phyloP scores from a whole-genome alignment of 1,140 invertebrate species.

The Diorhabda carinulata region DNA sequence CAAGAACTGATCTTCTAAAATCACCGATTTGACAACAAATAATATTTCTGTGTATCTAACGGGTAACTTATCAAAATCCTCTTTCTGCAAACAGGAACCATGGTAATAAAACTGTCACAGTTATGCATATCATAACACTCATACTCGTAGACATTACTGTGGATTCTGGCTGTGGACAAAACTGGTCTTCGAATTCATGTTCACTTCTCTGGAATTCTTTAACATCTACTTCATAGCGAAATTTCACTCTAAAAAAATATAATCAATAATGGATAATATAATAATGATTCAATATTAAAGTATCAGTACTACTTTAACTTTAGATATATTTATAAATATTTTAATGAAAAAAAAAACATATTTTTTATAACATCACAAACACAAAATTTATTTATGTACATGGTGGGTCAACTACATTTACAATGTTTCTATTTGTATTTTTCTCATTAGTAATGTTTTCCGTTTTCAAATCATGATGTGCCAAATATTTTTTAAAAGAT shows the following conservation, averaged over 20 bases:
- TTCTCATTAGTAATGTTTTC: too few relatives aligned
- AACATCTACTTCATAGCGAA: slow-evolving; percentile 52
- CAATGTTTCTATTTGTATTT: too few relatives aligned
- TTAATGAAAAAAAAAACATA: too few relatives aligned
- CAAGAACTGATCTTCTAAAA: not conserved
- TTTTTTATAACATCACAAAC: too few relatives aligned
- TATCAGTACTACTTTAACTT: too few relatives aligned
- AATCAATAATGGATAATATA: not conserved
- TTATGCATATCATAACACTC: slow-evolving; percentile 50
- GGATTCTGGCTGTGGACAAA: slow-evolving; percentile 29
- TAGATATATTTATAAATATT: too few relatives aligned
- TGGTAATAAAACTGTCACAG: slow-evolving; percentile 50
- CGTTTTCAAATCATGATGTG: too few relatives aligned
- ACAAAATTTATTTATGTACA: too few relatives aligned
- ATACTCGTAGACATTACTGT: slow-evolving; percentile 40
- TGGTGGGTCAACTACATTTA: too few relatives aligned
- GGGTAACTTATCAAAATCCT: not conserved
- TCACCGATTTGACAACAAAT: not conserved
- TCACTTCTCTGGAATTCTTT: slow-evolving; percentile 47
- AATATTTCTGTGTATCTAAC: not conserved
- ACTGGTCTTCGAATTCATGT: slow-evolving; percentile 38
- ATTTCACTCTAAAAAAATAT: slow-evolving; percentile 48
- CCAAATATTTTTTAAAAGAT: too few relatives aligned
- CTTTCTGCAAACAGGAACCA: slow-evolving; percentile 42
- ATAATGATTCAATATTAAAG: too few relatives aligned